Evolutionary conservation across 1,140 invertebrate genomes (phyloP).

Genomic region (Heliconius melpomene): DNA sequence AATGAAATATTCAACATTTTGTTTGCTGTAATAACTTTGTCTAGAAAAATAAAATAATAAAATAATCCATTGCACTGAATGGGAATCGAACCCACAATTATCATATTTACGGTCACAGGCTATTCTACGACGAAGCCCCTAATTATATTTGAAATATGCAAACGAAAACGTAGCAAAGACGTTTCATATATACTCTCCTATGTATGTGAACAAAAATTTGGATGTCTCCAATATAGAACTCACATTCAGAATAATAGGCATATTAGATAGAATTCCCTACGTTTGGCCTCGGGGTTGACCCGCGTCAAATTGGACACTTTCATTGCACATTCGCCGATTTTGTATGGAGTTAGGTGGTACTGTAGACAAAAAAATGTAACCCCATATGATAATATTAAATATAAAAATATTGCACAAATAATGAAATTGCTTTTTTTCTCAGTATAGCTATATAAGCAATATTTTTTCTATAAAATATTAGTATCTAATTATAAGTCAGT

Average conservation of each 20-base stretch:
- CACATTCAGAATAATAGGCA: slow-evolving; percentile 46
- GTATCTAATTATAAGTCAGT: too few relatives aligned
- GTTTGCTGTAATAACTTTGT: too few relatives aligned
- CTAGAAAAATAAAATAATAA: too few relatives aligned
- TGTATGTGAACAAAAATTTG: not conserved
- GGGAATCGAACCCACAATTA: too few relatives aligned
- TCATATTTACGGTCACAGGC: not conserved
- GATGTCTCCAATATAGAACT: slow-evolving; percentile 8
- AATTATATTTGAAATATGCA: not conserved
- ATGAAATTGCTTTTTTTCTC: too few relatives aligned
- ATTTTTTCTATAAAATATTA: too few relatives aligned
- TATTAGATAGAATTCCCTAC: slow-evolving; percentile 60
- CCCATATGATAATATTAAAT: too few relatives aligned
- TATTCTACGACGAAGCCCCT: not conserved
- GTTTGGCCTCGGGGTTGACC: slow-evolving; percentile 51
- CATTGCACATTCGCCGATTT: slow-evolving; percentile 54
- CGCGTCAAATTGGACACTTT: slow-evolving; percentile 61
- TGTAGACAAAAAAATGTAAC: not conserved
- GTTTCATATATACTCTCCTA: not conserved
- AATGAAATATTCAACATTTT: too few relatives aligned
- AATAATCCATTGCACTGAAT: too few relatives aligned
- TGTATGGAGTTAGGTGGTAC: slow-evolving; percentile 29
- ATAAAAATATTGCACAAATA: too few relatives aligned
- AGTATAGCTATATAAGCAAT: too few relatives aligned
- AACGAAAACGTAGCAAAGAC: not conserved